These are phyloP conservation scores for Protobothrops mucrosquamatus DNA, from an alignment of 2,113 vertebrate species.

Conservation along the genomic window DNA sequence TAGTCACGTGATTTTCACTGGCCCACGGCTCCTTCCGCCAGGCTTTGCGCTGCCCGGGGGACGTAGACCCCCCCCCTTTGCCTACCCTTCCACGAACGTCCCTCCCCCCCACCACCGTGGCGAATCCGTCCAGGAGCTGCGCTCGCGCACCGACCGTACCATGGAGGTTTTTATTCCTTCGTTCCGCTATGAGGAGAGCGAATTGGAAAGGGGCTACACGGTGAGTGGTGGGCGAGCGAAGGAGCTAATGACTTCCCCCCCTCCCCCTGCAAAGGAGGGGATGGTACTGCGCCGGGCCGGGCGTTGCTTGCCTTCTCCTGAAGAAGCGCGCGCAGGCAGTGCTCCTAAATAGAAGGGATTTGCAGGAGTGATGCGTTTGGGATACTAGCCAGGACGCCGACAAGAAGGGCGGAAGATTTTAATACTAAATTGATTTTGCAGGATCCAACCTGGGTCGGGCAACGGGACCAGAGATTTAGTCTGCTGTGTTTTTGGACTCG, in stretches of 20 bases:
- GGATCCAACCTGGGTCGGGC: not conserved
- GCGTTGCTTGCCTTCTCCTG: not conserved
- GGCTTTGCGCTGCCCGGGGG: not conserved
- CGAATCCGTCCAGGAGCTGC: not conserved
- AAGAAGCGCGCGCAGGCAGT: not conserved
- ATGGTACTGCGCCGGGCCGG: not conserved
- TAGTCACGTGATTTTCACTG: not conserved
- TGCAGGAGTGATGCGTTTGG: not conserved
- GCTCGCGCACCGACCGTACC: constrained; percentile 41
- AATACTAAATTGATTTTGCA: not conserved
- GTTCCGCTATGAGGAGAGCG: constrained; percentile 89
- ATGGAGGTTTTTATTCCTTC: constrained; percentile 89
- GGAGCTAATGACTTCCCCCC: no score
- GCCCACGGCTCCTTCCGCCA: constrained; percentile 3
- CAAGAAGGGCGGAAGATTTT: not conserved
- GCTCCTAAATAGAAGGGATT: not conserved
- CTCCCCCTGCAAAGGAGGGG: not conserved
- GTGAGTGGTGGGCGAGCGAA: constrained; percentile 70
- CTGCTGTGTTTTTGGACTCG: not conserved
- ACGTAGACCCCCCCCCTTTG: not conserved
- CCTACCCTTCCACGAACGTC: not conserved
- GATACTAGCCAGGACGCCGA: not conserved
- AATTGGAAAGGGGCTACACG: constrained; percentile 90
- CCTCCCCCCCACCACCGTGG: not conserved
- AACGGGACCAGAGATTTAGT: not conserved